Conservation (phyloP, 2,888 invertebrate species). For the Chelonus formosanus region DNA sequence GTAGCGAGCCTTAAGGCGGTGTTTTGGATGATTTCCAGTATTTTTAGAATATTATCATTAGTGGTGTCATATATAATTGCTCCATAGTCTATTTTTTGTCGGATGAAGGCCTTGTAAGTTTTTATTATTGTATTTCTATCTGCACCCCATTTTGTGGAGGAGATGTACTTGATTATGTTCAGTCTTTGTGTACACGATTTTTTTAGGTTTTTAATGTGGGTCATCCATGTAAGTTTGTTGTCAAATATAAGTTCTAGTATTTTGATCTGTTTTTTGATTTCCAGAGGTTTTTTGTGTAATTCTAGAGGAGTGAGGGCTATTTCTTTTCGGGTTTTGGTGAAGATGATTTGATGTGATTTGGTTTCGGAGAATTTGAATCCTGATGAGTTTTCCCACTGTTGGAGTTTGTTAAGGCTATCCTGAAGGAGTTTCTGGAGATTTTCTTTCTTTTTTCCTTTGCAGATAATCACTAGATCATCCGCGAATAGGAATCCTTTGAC, state of each 20-base stretch:
- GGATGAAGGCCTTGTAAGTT: slow-evolving; percentile 36
- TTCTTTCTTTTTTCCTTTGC: slow-evolving; percentile 22
- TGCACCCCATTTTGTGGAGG: slow-evolving; percentile 30
- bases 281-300: neutral
- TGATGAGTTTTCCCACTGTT: slow-evolving; percentile 4
- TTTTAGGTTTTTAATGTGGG: slow-evolving; percentile 29
- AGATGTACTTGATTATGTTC: slow-evolving; percentile 26
- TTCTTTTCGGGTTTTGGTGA: neutral
- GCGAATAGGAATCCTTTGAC: slow-evolving; percentile 4
- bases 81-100: slow-evolving; percentile 37
- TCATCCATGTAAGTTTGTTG: slow-evolving; percentile 29
- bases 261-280: slow-evolving; percentile 8
- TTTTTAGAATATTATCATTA: slow-evolving; percentile 7
- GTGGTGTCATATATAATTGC: slow-evolving; percentile 34
- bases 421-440: too few relatives aligned
- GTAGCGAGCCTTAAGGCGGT: slow-evolving; percentile 27
- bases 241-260: slow-evolving; percentile 33
- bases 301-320: neutral
- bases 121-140: slow-evolving; percentile 16
- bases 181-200: slow-evolving; percentile 13
- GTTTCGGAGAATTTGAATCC: slow-evolving; percentile 27
- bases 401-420: slow-evolving; percentile 2
- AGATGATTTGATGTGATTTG: slow-evolving; percentile 23
- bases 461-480: slow-evolving; percentile 28
- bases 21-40: slow-evolving; percentile 27